Percentiles rank a stretch among this genome's conserved stretches.
Conservation (phyloP, 2,113 vertebrate species). For the Orthonyx spaldingii region DNA sequence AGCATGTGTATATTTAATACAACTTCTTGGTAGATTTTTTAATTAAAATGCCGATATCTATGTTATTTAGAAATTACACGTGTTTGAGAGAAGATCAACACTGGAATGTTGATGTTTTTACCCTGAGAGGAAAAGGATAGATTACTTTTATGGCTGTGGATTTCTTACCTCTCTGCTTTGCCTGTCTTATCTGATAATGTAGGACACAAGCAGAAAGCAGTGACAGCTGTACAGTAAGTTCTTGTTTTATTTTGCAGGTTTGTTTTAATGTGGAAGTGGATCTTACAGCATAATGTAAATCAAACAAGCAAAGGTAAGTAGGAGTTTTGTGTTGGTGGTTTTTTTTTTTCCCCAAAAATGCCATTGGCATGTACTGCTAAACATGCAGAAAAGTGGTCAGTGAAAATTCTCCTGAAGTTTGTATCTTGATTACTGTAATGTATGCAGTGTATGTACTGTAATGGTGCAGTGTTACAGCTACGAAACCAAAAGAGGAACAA, state of each 20-base stretch:
- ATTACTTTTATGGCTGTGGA: not conserved
- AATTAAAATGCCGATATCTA: not conserved
- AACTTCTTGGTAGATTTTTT: not conserved
- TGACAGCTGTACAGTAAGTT: not conserved
- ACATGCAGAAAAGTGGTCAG: not conserved
- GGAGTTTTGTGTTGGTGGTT: not conserved
- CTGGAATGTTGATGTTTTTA: not conserved
- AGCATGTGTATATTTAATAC: not conserved
- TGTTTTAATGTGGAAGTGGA: conserved; percentile 66
- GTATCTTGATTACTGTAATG: not conserved
- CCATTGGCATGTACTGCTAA: not conserved
- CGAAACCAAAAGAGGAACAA: not conserved
- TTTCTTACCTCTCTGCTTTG: not conserved
- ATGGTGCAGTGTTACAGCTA: not conserved
- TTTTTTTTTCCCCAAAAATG: not conserved
- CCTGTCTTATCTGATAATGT: not conserved
- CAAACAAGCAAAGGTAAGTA: conserved; percentile 67
- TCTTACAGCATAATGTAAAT: conserved; percentile 67
- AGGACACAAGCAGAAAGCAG: not conserved
- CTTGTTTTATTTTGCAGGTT: conserved; percentile 64
- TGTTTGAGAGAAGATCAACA: not conserved
- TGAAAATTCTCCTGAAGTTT: not conserved
- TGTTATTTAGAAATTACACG: not conserved
- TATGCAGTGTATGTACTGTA: not conserved
- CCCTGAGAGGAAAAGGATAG: not conserved